A percentile compares a stretch with the other conserved stretches of the same genome.
These are phyloP conservation scores for Balaenoptera acutorostrata DNA, from an alignment of 2,113 vertebrate genomes.

Conservation along the genomic window DNA sequence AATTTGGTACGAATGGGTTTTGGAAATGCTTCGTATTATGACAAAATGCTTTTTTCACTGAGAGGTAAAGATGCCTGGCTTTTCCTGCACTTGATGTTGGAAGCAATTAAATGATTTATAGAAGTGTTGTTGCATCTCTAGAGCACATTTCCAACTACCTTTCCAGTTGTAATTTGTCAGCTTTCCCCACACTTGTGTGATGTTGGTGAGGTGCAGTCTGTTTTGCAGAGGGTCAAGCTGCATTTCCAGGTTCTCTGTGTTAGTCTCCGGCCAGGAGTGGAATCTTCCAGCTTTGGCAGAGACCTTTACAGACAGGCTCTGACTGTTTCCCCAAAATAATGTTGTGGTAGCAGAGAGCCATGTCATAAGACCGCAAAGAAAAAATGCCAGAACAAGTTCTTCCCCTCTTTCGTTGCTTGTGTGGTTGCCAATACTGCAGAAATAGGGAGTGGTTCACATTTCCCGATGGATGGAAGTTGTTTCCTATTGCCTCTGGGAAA, in stretches of 20 bases:
- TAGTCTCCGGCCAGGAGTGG: not conserved
- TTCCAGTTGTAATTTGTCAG: not conserved
- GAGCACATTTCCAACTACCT: not conserved
- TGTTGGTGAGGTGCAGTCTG: rapidly evolving
- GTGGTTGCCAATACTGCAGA: not conserved
- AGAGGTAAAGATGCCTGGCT: not conserved
- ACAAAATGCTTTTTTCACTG: not conserved
- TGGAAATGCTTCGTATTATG: not conserved
- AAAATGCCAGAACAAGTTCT: not conserved
- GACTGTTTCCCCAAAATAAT: not conserved
- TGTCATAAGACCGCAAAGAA: not conserved
- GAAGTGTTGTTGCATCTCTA: not conserved
- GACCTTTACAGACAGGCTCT: not conserved
- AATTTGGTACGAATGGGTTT: not conserved
- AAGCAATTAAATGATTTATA: not conserved
- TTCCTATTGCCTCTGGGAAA: not conserved
- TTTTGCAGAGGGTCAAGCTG: not conserved
- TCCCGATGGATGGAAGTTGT: not conserved
- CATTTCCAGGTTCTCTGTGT: not conserved
- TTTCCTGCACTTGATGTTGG: not conserved
- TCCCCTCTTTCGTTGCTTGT: not conserved
- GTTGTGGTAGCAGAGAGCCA: not conserved
- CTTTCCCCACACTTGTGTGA: not conserved
- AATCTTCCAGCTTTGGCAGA: not conserved
- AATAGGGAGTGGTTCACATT: not conserved